Base-by-base conservation (phyloP, 2,888 invertebrate genomes). In the Arge pagana region DNA sequence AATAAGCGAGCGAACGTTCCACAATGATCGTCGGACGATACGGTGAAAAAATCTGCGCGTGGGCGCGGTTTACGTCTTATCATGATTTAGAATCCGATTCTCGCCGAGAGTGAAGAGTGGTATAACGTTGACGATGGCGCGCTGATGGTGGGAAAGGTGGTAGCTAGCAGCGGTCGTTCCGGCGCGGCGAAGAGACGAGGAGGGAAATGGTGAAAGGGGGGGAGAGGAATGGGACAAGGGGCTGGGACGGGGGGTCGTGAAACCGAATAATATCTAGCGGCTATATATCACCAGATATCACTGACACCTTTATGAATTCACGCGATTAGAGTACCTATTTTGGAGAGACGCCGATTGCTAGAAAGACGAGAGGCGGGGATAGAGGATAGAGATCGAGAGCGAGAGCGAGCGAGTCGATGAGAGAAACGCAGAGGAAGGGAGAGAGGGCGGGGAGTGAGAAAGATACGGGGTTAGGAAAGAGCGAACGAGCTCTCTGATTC, bases 401-500 rank as follows among this genome's bases (percentile, higher is more conserved):
- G n/a, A n/a, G n/a, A n/a, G n/a, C n/a, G n/a, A n/a, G n/a, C n/a
- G n/a, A n/a, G n/a, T n/a, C n/a, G n/a, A n/a, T n/a, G n/a, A 6
- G 42, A 19, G 16, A 13, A 16, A 3, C 19, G 39, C 8, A 19
- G 28, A 16, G 31, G 11, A 42, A 26, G 19, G 30, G 42, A 42
- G 28, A 26, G 28, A 26, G 10, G n/a, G n/a, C 8, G 2, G 28
- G 4, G 28, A 26, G 28, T 3, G 10, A 26, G n/a, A n/a, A 26
- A 3, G n/a, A 26, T 2, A 26, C 19, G 19, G 15, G 30, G 19
- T 4, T 4, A 18, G 26, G 26, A 13, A 13, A 52, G 56, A 45
- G 52, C 59, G 52, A 55, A 45, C 48, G 55, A 56, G 56, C 52
- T 56, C 59, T 56, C 54, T 57, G 61, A 63, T 62, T 61, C 56